Conservation (phyloP, 2,888 invertebrate genomes). For the Lithophane leautieri region DNA sequence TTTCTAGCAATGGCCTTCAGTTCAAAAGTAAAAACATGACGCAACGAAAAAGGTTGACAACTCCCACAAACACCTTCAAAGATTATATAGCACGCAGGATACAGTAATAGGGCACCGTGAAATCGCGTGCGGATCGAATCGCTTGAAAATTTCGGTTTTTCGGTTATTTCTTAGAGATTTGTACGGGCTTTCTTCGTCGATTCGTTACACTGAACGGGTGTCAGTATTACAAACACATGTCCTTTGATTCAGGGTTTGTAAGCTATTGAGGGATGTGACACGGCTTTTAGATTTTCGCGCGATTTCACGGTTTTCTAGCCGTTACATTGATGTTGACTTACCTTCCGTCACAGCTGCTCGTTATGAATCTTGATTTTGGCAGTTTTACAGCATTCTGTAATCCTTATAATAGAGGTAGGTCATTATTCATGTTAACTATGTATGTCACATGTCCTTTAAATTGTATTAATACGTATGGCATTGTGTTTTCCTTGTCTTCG, state of each 20-base stretch:
- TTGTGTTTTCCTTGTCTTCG: not conserved
- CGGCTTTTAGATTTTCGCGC: constrained; percentile 88
- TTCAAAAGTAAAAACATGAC: not conserved
- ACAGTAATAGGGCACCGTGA: constrained; percentile 87
- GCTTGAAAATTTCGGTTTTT: constrained; percentile 91
- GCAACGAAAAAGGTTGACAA: constrained; percentile 51
- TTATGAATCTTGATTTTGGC: constrained; percentile 71
- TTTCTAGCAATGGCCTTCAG: too few relatives aligned
- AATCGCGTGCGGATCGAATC: constrained; percentile 88
- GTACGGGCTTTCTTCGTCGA: constrained; percentile 90
- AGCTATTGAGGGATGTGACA: constrained; percentile 81
- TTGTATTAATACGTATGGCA: not conserved
- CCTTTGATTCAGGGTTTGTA: constrained; percentile 84
- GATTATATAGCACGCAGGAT: constrained; percentile 74
- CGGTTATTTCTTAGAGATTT: constrained; percentile 91
- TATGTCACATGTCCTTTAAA: constrained; percentile 34
- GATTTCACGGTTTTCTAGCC: constrained; percentile 87
- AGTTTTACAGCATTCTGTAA: constrained; percentile 55
- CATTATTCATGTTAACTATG: constrained; percentile 62
- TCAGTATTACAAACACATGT: constrained; percentile 89
- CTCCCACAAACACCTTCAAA: constrained; percentile 57
- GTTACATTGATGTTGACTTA: constrained; percentile 91
- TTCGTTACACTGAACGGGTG: constrained; percentile 89
- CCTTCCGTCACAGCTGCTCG: constrained; percentile 90
- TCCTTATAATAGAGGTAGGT: constrained; percentile 40